A percentile compares a stretch with the other conserved stretches of the same genome.
Conservation (phyloP, 2,113 vertebrate genomes). For the Ramphastos sulfuratus region DNA sequence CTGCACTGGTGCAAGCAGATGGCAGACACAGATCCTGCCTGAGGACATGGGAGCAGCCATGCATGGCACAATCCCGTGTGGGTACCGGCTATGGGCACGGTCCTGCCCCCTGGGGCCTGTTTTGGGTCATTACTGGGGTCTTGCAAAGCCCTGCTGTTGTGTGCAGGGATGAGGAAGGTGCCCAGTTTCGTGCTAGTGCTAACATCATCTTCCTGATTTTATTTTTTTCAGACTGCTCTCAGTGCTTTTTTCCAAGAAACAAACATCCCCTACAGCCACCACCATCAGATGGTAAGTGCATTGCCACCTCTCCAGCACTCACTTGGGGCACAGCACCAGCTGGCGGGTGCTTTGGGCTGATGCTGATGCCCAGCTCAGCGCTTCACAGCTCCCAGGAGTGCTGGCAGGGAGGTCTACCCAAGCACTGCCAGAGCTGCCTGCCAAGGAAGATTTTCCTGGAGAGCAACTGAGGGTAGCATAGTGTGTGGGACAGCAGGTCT, state of each 20-base stretch:
- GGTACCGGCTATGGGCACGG: not conserved
- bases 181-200: not conserved
- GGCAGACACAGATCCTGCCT: not conserved
- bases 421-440: not conserved
- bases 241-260: conserved; percentile 99
- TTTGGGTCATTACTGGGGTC: not conserved
- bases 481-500: not conserved
- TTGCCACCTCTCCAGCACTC: not conserved
- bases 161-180: not conserved
- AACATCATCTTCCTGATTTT: not conserved
- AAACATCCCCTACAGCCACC: conserved; percentile 93
- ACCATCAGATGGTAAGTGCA: conserved; percentile 98
- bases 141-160: not conserved
- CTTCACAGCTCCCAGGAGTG: not conserved
- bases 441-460: conserved; percentile 6
- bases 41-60: not conserved
- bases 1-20: not conserved
- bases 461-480: not conserved
- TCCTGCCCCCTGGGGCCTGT: not conserved
- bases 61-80: accelerated
- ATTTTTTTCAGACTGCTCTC: conserved; percentile 85
- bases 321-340: not conserved
- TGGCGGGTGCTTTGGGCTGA: not conserved
- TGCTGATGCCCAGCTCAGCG: not conserved
- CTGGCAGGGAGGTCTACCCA: not conserved